Conservation (phyloP, 2,888 invertebrate genomes). For the Parascotia fuliginaria region DNA sequence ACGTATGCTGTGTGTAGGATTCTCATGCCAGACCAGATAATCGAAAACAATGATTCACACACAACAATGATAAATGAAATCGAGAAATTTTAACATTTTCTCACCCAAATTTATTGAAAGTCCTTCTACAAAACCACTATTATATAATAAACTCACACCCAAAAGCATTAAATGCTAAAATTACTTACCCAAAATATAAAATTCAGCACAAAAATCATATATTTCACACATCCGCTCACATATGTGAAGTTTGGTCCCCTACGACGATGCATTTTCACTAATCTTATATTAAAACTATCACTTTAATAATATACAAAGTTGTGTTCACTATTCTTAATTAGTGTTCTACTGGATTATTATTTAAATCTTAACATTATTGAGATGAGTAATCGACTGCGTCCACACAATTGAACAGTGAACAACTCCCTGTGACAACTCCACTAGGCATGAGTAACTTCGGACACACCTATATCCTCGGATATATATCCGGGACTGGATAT, state of each 20-base stretch:
- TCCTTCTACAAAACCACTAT: not conserved
- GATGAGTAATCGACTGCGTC: constrained; percentile 36
- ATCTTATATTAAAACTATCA: constrained; percentile 25
- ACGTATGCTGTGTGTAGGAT: constrained; percentile 16
- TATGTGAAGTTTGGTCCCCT: constrained; percentile 91
- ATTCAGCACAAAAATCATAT: constrained; percentile 95
- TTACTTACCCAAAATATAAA: constrained; percentile 95
- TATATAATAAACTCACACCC: not conserved
- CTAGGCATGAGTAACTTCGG: too few species aligned
- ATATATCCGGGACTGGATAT: too few species aligned
- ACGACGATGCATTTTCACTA: constrained; percentile 85
- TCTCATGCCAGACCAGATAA: constrained; percentile 26
- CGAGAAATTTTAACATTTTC: constrained; percentile 4
- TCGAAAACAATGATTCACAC: constrained; percentile 52
- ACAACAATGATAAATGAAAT: constrained; percentile 40
- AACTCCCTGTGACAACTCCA: too few species aligned
- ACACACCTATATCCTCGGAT: too few species aligned
- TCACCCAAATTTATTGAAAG: constrained; percentile 1
- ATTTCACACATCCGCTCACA: constrained; percentile 95
- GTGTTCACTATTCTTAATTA: constrained; percentile 21
- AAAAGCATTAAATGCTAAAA: constrained; percentile 5
- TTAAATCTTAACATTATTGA: constrained; percentile 31
- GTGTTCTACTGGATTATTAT: constrained; percentile 15
- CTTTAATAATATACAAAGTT: constrained; percentile 4
- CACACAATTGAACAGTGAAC: too few species aligned